Base-by-base conservation (phyloP, 2,113 vertebrate species). In the Polypterus senegalus region DNA sequence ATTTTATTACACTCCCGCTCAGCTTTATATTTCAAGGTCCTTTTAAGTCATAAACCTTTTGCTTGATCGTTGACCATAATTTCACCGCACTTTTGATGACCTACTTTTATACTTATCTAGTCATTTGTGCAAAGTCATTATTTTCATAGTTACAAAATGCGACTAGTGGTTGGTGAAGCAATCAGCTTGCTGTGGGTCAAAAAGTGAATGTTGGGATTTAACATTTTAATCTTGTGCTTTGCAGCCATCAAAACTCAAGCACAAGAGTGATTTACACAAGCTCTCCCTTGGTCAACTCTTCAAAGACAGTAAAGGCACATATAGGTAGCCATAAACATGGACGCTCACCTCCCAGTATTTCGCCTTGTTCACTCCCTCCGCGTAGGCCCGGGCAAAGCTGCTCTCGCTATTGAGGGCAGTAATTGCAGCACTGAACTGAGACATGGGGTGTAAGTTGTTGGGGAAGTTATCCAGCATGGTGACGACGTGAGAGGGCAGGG, bases 391-490 rank as follows among this genome's bases (percentile, higher is more conserved):
- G 2, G 90, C 93, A 45, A 98, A 98, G 64, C 73, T 88, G 82
- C 95, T 98, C 79, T 98, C 95, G 8, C 93, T 97, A 83, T 96
- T 98, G 73, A 98, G 91, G 8, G 95, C 93, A 0, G 94, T 98
- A 76, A 98, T 71, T 47, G 94, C 90, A 0, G 95, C 91, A 4
- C 95, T 97, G 72, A 98, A 87, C 80, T 98, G 95, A 63, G 95
- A 96, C 95, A 98, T 98, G 67, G 95, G 95, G 77, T 98, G 95
- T 61, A 98, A 84, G 78, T 95, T 98, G 70, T 81, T 98, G 62
- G 95, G 95, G 76, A 97, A 98, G 71, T 98, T 98, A 77, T 98
- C 95, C 80, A 98, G 67, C 95, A 98, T 98, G 69, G 95, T 98
- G 74, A 96, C 95, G 54, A 98, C 95, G 3, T 98, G 95, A 4